These are phyloP conservation scores for Nymphalis c-album DNA, from an alignment of 2,888 invertebrate genomes.

Conservation along the genomic window DNA sequence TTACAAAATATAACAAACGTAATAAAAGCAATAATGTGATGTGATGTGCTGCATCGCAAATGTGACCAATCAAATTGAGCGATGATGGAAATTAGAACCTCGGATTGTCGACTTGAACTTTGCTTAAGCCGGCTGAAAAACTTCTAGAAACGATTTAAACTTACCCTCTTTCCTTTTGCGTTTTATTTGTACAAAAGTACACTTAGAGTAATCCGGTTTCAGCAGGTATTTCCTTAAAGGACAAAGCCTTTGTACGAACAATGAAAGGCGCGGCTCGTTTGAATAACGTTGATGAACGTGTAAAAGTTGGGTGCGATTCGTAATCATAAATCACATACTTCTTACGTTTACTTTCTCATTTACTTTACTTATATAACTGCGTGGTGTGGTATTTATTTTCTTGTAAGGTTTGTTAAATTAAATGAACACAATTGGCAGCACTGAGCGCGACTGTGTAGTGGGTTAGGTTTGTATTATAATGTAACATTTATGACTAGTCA, in stretches of 20 bases:
- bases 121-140: neutral
- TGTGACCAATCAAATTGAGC: too few relatives aligned
- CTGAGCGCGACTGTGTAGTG: too few relatives aligned
- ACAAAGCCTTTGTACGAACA: constrained; percentile 23
- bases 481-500: too few relatives aligned
- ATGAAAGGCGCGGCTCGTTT: constrained; percentile 24
- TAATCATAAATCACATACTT: neutral
- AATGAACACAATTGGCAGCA: too few relatives aligned
- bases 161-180: neutral
- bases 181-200: constrained; percentile 1
- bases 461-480: too few relatives aligned
- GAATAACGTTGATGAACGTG: constrained; percentile 11
- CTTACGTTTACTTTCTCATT: neutral
- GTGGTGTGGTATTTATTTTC: neutral
- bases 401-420: neutral
- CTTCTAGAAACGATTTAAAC: neutral
- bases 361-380: neutral
- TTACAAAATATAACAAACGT: too few relatives aligned
- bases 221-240: constrained; percentile 18
- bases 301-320: constrained; percentile 9
- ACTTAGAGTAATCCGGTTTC: constrained; percentile 22
- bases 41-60: too few relatives aligned
- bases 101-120: too few relatives aligned
- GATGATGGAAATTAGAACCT: too few relatives aligned
- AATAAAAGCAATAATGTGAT: too few relatives aligned